A percentile compares a stretch with the other conserved stretches of the same genome.
These are phyloP conservation scores for Kryptopterus vitreolus DNA, from an alignment of 2,797 vertebrate species.

Conservation along the genomic window DNA sequence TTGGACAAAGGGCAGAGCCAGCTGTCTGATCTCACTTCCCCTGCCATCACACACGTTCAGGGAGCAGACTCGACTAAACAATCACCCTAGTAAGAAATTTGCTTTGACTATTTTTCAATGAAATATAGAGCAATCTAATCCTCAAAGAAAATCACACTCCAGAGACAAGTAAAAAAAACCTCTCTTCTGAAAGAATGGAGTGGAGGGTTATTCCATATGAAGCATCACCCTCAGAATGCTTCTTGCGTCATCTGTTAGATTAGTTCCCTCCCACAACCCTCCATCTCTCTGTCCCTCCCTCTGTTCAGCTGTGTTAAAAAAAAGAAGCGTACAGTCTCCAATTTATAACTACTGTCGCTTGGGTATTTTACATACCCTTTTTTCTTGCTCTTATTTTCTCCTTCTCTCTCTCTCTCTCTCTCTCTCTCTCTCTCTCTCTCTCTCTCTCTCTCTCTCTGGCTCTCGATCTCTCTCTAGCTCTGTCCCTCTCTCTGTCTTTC, in stretches of 20 bases:
- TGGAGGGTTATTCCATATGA: slow-evolving; percentile 60
- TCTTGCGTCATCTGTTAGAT: slow-evolving; percentile 70
- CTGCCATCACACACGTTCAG: slow-evolving; percentile 18
- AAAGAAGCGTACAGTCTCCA: slow-evolving; percentile 57
- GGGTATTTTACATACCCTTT: too few species aligned
- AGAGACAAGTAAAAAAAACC: neutral
- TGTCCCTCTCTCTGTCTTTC: neutral
- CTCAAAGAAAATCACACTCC: neutral
- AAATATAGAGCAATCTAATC: slow-evolving; percentile 2
- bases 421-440: slow-evolving; percentile 4
- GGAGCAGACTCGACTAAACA: neutral
- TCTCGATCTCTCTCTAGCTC: neutral
- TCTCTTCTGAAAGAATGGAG: slow-evolving; percentile 44
- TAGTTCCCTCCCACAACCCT: slow-evolving; percentile 65
- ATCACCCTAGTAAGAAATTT: neutral
- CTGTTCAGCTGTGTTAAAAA: slow-evolving; percentile 68
- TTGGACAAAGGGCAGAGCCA: slow-evolving; percentile 7
- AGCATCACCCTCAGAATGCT: slow-evolving; percentile 70
- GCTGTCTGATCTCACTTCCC: neutral
- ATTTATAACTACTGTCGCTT: slow-evolving; percentile 30
- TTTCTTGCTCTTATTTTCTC: neutral
- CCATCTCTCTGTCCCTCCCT: slow-evolving; percentile 39
- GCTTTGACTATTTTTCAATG: too few species aligned
- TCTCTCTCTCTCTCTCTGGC: neutral
- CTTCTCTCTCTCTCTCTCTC: neutral